phyloP scores from a whole-genome alignment of 2,113 vertebrate species.

The Sturnira hondurensis region DNA sequence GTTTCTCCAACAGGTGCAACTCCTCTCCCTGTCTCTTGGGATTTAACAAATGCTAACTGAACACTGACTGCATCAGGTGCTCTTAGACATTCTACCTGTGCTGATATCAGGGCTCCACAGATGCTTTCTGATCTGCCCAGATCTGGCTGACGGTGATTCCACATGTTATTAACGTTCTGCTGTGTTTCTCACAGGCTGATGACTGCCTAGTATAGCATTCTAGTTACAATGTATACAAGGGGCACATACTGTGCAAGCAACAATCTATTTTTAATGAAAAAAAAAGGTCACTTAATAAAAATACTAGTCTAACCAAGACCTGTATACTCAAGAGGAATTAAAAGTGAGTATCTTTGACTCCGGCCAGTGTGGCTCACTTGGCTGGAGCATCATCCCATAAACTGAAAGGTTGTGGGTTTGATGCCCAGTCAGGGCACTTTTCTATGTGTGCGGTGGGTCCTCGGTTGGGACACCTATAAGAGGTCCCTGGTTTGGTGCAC shows the following conservation, averaged over 20 bases:
- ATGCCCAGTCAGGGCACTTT: too few species aligned
- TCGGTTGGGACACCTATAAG: too few species aligned
- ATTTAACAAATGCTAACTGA: background rate
- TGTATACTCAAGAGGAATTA: background rate
- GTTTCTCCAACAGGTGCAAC: background rate
- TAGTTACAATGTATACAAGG: background rate
- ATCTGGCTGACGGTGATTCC: background rate
- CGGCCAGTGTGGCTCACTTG: too few species aligned
- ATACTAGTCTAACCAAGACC: background rate
- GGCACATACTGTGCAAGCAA: background rate
- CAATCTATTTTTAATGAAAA: conserved; percentile 28
- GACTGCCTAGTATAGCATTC: background rate
- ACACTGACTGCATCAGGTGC: background rate
- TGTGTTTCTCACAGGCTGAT: background rate
- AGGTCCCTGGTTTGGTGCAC: too few species aligned
- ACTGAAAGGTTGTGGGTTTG: too few species aligned
- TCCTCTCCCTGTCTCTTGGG: background rate
- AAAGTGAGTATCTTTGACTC: background rate
- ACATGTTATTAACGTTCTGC: background rate
- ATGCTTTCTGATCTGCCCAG: background rate
- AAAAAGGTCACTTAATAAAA: conserved; percentile 31
- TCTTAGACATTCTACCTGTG: background rate
- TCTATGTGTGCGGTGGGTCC: too few species aligned
- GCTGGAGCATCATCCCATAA: too few species aligned
- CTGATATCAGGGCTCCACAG: background rate